Evolutionary conservation across 2,113 vertebrate genomes (phyloP).

Genomic region (Tragelaphus strepsiceros): DNA sequence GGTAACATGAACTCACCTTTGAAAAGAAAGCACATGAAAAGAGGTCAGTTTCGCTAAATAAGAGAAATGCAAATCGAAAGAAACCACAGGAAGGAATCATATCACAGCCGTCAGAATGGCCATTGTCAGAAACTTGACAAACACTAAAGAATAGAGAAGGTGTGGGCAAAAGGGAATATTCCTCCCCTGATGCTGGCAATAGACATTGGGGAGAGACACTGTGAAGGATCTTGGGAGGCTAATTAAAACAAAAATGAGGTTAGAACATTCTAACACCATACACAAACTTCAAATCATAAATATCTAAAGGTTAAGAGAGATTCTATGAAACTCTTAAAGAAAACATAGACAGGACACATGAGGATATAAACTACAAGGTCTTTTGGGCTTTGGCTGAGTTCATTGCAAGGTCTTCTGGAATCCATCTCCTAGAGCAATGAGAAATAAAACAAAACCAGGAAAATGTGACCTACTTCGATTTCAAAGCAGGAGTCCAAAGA

Average conservation of each 20-base stretch:
- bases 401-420: not conserved
- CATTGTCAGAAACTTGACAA: not conserved
- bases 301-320: not conserved
- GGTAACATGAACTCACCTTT: not conserved
- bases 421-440: not conserved
- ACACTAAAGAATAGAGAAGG: not conserved
- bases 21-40: not conserved
- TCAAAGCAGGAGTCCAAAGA: not conserved
- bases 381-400: not conserved
- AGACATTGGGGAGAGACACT: not conserved
- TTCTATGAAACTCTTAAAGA: not conserved
- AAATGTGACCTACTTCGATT: accelerated
- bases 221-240: not conserved
- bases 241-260: not conserved
- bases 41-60: not conserved
- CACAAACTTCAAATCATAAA: not conserved
- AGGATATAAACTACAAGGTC: not conserved
- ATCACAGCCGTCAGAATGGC: not conserved
- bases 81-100: not conserved
- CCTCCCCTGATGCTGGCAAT: not conserved
- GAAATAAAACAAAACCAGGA: not conserved
- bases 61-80: not conserved
- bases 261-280: not conserved
- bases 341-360: not conserved
- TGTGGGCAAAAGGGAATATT: not conserved